These are phyloP conservation scores for Petrocephalus schoutedeni DNA, from an alignment of 2,797 vertebrate genomes.

Conservation along the genomic window DNA sequence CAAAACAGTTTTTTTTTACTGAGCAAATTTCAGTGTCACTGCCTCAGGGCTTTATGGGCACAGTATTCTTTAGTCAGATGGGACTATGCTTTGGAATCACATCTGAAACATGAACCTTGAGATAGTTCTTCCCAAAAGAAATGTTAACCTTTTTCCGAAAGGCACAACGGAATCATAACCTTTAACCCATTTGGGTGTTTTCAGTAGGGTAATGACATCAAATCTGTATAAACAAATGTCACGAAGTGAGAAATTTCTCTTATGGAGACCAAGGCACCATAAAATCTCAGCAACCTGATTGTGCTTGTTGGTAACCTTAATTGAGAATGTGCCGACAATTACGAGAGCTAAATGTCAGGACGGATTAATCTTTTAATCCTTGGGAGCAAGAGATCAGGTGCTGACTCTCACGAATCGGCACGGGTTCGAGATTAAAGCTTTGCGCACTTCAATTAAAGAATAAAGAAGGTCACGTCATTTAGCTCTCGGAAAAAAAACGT, in stretches of 20 bases:
- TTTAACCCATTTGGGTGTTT: not conserved
- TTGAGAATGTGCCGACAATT: not conserved
- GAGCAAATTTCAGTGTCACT: not conserved
- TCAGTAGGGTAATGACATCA: not conserved
- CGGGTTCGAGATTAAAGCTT: not conserved
- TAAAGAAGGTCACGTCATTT: not conserved
- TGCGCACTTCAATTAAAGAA: not conserved
- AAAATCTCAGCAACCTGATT: not conserved
- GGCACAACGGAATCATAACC: not conserved
- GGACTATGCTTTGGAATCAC: not conserved
- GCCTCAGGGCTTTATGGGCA: not conserved
- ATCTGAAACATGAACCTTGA: not conserved
- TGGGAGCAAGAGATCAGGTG: not conserved
- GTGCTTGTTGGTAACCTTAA: not conserved
- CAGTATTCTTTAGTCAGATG: not conserved
- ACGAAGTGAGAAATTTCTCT: not conserved
- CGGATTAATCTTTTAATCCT: slow-evolving; percentile 8
- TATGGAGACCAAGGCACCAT: not conserved
- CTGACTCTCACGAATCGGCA: not conserved
- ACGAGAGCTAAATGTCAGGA: not conserved
- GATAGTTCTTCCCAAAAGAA: not conserved
- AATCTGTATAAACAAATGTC: not conserved
- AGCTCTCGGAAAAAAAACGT: not conserved
- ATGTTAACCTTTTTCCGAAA: not conserved
- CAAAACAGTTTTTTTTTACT: not conserved